Percentiles rank a stretch among this genome's conserved stretches.
Evolutionary conservation across 1,140 invertebrate genomes (phyloP).

Genomic region (Conopomorpha cramerella): DNA sequence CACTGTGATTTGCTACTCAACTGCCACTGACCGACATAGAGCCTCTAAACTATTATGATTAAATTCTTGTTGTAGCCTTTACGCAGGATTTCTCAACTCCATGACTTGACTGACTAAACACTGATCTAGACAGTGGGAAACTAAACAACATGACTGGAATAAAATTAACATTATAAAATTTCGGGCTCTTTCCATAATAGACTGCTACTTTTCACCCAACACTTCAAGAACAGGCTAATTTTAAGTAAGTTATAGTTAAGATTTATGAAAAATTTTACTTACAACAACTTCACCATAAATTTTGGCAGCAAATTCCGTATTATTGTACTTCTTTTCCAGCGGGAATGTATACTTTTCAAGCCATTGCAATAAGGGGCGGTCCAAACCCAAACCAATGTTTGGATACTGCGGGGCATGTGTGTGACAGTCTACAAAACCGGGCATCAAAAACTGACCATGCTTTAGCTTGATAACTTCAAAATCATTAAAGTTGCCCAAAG

Average conservation of each 20-base stretch:
- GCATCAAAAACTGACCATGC: constrained; percentile 75
- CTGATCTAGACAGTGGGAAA: too few relatives aligned
- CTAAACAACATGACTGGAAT: too few relatives aligned
- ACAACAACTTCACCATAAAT: constrained; percentile 83
- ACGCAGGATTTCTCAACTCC: too few relatives aligned
- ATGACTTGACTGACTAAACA: too few relatives aligned
- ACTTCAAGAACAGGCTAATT: too few relatives aligned
- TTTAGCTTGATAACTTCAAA: constrained; percentile 38
- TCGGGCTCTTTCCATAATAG: too few relatives aligned
- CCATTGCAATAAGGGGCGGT: constrained; percentile 82
- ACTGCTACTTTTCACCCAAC: too few relatives aligned
- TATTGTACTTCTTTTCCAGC: constrained; percentile 73
- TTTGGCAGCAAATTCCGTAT: constrained; percentile 70
- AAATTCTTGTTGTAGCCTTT: too few relatives aligned
- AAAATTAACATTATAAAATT: too few relatives aligned
- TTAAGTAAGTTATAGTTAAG: neutral
- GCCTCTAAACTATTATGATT: too few relatives aligned
- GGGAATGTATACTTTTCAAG: constrained; percentile 86
- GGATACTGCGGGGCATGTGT: constrained; percentile 88
- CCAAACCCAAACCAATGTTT: constrained; percentile 80
- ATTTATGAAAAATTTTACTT: constrained; percentile 31
- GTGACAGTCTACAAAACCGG: constrained; percentile 88
- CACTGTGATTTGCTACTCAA: too few relatives aligned
- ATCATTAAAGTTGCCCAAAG: constrained; percentile 11
- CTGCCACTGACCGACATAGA: too few relatives aligned